Conservation (phyloP, 2,797 vertebrate species). For the Hydrophis major region DNA sequence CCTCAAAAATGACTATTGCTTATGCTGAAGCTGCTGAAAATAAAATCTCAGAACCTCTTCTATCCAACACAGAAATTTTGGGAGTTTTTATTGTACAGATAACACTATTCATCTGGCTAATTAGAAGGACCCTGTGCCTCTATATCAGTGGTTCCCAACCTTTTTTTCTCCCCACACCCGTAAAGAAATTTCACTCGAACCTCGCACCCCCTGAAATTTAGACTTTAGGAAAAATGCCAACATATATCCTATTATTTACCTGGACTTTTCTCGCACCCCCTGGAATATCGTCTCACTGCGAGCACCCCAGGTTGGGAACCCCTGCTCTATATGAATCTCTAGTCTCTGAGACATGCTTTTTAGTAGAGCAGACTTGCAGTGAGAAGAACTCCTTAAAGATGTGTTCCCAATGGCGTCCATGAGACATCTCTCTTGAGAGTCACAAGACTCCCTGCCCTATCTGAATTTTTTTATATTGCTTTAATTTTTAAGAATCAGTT, state of each 20-base stretch:
- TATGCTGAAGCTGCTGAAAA: not conserved
- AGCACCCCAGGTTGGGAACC: too few relatives aligned
- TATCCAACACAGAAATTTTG: not conserved
- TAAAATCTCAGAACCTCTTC: not conserved
- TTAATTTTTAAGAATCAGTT: not conserved
- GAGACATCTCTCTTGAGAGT: not conserved
- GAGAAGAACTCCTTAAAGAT: not conserved
- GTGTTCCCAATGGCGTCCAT: not conserved
- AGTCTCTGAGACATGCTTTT: not conserved
- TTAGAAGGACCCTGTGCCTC: not conserved
- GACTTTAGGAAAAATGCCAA: too few relatives aligned
- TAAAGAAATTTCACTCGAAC: too few relatives aligned
- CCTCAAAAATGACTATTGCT: not conserved
- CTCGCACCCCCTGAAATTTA: too few relatives aligned
- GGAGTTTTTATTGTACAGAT: not conserved
- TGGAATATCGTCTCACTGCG: too few relatives aligned
- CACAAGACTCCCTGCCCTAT: not conserved
- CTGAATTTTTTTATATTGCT: not conserved
- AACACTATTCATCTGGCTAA: not conserved
- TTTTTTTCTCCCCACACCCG: too few relatives aligned
- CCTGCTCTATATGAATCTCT: not conserved
- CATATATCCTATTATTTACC: too few relatives aligned
- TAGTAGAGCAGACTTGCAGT: not conserved
- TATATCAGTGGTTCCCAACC: too few relatives aligned
- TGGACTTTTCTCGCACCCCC: too few relatives aligned